These are phyloP conservation scores for Microchirus variegatus DNA, from an alignment of 2,797 vertebrate genomes.

Conservation along the genomic window DNA sequence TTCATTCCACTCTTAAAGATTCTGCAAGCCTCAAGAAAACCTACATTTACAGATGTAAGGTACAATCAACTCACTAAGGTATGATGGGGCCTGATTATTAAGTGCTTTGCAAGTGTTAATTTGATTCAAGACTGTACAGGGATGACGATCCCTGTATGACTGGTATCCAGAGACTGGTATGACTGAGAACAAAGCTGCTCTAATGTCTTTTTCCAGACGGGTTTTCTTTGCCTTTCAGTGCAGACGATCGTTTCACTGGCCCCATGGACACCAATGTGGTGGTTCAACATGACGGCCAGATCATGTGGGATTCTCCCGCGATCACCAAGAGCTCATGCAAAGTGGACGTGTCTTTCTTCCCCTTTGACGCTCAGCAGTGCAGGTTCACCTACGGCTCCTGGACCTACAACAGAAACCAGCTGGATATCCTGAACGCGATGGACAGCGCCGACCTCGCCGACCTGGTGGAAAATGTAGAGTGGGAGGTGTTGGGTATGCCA, in stretches of 20 bases:
- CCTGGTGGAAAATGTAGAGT: constrained; percentile 93
- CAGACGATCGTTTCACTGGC: constrained; percentile 85
- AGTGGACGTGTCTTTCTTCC: constrained; percentile 93
- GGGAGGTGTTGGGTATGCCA: constrained; percentile 91
- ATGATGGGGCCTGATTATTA: no score
- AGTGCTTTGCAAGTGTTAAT: no score
- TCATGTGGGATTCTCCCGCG: constrained; percentile 91
- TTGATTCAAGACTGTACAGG: no score
- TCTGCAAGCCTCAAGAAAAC: no score
- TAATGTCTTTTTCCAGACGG: constrained; percentile 5
- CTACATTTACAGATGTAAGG: no score
- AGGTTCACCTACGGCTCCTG: constrained; percentile 92
- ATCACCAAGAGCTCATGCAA: constrained; percentile 96
- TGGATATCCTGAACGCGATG: constrained; percentile 85
- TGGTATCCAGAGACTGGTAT: no score
- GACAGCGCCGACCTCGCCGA: constrained; percentile 85
- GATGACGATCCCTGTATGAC: no score
- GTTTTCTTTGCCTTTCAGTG: constrained; percentile 75
- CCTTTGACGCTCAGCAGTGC: constrained; percentile 91
- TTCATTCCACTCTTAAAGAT: no score
- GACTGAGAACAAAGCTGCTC: neutral
- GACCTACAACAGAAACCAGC: constrained; percentile 93
- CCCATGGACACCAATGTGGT: constrained; percentile 93
- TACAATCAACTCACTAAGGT: no score
- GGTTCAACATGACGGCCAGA: constrained; percentile 85